Percentiles rank a stretch among this genome's conserved stretches.
Evolutionary conservation across 2,113 vertebrate species (phyloP).

Genomic region (Triplophysa siluroides): DNA sequence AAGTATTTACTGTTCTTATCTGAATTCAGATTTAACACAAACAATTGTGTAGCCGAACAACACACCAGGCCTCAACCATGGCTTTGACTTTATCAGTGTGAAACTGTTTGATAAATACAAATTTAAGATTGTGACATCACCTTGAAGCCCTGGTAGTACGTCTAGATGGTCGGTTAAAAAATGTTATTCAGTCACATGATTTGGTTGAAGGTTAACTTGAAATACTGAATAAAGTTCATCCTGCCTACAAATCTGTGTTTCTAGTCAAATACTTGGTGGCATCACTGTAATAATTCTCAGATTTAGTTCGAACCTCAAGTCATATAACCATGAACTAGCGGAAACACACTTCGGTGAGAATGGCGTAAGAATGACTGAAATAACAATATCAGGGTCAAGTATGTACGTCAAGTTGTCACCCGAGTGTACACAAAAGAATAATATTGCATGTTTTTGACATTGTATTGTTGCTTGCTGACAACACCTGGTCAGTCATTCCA

Average conservation of each 20-base stretch:
- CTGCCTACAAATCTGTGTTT: background rate
- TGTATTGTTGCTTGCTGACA: no score
- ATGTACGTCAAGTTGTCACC: background rate
- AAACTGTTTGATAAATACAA: background rate
- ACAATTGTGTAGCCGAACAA: no score
- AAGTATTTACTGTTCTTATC: conserved; percentile 19
- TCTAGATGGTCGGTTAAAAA: conserved; percentile 21
- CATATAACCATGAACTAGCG: no score
- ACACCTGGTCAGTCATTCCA: no score
- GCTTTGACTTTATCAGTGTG: background rate
- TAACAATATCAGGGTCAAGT: background rate
- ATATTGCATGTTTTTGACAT: no score
- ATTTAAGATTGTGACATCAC: conserved; percentile 32
- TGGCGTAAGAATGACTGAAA: background rate
- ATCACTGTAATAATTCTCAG: no score
- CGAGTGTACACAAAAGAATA: no score
- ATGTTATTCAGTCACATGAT: background rate
- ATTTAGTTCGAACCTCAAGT: background rate
- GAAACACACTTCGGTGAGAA: no score
- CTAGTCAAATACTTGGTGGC: background rate
- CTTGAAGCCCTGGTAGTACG: conserved; percentile 24
- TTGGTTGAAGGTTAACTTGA: conserved; percentile 15
- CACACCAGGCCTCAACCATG: no score
- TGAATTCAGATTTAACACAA: no score
- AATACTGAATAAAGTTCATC: background rate